A percentile compares a stretch with the other conserved stretches of the same genome.
Conservation (phyloP, 2,797 vertebrate genomes). For the Urophycis tenuis region DNA sequence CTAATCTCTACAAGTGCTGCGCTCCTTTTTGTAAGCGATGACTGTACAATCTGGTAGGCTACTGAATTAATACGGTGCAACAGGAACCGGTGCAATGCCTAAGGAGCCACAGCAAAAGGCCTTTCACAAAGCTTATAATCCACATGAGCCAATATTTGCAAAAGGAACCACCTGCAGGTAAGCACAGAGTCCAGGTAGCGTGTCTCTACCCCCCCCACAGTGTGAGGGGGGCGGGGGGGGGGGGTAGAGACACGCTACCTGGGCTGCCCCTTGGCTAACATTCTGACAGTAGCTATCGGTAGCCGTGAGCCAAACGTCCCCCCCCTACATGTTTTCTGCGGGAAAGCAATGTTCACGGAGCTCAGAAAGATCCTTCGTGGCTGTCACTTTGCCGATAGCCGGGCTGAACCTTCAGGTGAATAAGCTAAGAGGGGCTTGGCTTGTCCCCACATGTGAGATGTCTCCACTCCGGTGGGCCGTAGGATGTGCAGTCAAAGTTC, state of each 20-base stretch:
- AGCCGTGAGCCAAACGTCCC: slow-evolving; percentile 11
- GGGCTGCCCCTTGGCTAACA: background rate
- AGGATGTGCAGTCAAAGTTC: background rate
- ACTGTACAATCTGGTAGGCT: background rate
- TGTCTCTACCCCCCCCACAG: background rate
- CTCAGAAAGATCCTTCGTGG: slow-evolving; percentile 13
- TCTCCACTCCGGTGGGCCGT: too few relatives aligned
- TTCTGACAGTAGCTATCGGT: slow-evolving; percentile 27
- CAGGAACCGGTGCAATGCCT: background rate
- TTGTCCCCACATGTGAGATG: background rate
- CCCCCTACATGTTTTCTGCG: slow-evolving; percentile 19
- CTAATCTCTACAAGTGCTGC: background rate
- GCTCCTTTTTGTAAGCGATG: background rate
- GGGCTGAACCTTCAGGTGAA: background rate
- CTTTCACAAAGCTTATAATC: background rate
- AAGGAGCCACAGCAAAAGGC: background rate
- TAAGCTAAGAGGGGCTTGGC: background rate
- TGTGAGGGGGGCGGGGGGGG: too few relatives aligned
- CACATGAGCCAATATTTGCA: background rate
- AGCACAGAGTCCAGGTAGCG: background rate
- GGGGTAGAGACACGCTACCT: too few relatives aligned
- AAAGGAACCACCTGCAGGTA: background rate
- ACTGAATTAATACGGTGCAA: background rate
- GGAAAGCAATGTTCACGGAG: slow-evolving; percentile 11
- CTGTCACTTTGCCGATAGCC: background rate